Evolutionary conservation across 2,797 vertebrate genomes (phyloP), one percentile per base, ranked within the genome.

Genomic region (Moxostoma hubbsi): DNA sequence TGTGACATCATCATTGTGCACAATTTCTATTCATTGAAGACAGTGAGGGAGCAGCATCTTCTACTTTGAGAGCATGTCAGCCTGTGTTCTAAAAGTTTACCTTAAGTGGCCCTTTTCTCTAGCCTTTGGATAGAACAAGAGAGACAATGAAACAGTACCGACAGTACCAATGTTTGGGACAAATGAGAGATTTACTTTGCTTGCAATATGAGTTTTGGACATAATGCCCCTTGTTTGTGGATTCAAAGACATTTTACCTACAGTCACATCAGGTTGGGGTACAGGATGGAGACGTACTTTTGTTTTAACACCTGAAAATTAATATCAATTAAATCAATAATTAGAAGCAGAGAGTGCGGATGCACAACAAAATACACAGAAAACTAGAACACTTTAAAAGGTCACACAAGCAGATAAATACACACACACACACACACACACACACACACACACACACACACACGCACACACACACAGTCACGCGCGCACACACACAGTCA

Each of bases 291-390:
- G 91, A 80, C 67, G 89, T 92, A 94, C 83, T 93, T 89, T 85
- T 87, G 81, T 83, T 95, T 96, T 83, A 92, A 94, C 93, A 93
- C 94, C 95, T 96, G 94, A 92, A 96, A 96, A 94, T 94, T 94
- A 95, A 96, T 94, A 96, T 93, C 93, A 89, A 92, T 96, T 95
- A 94, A 67, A 94, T 95, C 77, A 86, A 81, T 83, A 54, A 77
- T 86, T 83, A 86, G 78, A 76, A 84, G 83, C 78, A 87, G 68
- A 86, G 66, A 81, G 79, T 73, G 75, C 65, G 81, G 86, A 89
- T 85, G 84, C 90, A 85, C 89, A 94, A 89, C 89, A 86, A 89
- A 79, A 86, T 87, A 89, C 85, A 86, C 89, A 81, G 65, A 76
- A 24, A 62, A 66, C 83, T 69, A 80, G 12, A 66, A 58, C 0